Conservation (phyloP, 2,888 invertebrate species). For the Lepas anatifera region DNA sequence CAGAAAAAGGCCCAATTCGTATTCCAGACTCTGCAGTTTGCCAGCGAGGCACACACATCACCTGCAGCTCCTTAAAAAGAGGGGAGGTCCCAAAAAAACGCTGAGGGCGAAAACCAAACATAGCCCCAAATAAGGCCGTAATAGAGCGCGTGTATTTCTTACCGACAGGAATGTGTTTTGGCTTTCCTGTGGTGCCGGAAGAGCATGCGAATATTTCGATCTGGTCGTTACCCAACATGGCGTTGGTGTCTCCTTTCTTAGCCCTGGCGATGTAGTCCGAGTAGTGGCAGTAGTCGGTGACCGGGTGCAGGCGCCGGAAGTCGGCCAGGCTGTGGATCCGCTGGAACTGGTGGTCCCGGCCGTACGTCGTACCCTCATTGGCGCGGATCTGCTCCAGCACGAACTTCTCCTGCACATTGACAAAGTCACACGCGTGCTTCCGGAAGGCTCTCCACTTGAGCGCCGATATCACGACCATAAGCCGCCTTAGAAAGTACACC, state of each 20-base stretch:
- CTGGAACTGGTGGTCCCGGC: not conserved
- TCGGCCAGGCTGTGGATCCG: constrained; percentile 3
- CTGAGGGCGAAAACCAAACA: too few species aligned
- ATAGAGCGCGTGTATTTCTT: too few species aligned
- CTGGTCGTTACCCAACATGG: not conserved
- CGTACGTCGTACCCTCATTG: not conserved
- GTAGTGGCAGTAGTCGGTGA: not conserved
- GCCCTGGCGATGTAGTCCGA: not conserved
- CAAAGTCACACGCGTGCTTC: not conserved
- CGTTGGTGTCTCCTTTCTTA: not conserved
- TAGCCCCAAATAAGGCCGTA: too few species aligned
- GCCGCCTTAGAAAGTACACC: not conserved
- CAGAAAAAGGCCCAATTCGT: not conserved
- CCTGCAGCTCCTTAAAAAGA: not conserved
- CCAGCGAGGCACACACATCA: not conserved
- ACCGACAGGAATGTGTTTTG: not conserved
- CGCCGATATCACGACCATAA: not conserved
- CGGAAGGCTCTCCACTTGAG: not conserved
- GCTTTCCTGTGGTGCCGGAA: not conserved
- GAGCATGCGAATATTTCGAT: not conserved
- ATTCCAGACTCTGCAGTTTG: not conserved
- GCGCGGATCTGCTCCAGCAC: not conserved
- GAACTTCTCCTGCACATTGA: not conserved
- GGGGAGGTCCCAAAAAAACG: too few species aligned
- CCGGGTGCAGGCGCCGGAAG: not conserved